Evolutionary conservation across 2,113 vertebrate genomes (phyloP), one percentile per base, ranked within the genome.

Genomic region (Cavia aperea): DNA sequence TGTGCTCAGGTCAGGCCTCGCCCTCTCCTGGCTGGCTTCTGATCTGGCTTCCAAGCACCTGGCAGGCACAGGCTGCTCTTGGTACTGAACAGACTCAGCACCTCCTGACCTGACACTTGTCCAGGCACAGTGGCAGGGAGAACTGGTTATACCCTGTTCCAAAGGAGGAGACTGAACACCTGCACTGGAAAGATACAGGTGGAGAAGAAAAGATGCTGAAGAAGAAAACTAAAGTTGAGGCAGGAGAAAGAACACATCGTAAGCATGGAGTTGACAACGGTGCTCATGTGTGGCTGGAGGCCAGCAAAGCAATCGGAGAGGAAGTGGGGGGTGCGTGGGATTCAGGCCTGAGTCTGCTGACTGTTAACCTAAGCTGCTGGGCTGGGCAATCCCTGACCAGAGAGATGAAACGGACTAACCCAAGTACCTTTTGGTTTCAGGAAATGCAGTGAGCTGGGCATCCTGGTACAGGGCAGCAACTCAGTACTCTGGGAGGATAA

Each of bases 241-340:
- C 56, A 89, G 33, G 6, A 86, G 9, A 81, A 70, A 10, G 15
- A 46, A 33, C 10, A 56, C 24, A 39, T 51, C 11, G 43, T 1
- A 39, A 6, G 31, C 4, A 23, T 16, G 39, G 56, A 39, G n/a
- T 0, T 51, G 39, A 68, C 31, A 66, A 19, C 68, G 21, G 8
- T 33, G 49, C 26, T 49, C 11, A 4, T 13, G 72, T 75, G 73
- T 29, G 23, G 10, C 36, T 86, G 51, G 29, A 75, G 46, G 46
- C n/a, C 51, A 46, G 75, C 10, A 36, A 82, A 23, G 13, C 4
- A 0, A 6, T 2, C 5, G 5, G 21, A 60, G 8, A 6, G 46
- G 51, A 31, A 33, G 11, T 8, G 6, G 72, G 3, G 1, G 51
- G 1, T 66, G 63, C 8, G 1, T 4, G 11, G 14, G 24, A 31